Evolutionary conservation across 2,797 vertebrate species (phyloP), one percentile per base, ranked within the genome.

Genomic region (Mionectes olivaceus): DNA sequence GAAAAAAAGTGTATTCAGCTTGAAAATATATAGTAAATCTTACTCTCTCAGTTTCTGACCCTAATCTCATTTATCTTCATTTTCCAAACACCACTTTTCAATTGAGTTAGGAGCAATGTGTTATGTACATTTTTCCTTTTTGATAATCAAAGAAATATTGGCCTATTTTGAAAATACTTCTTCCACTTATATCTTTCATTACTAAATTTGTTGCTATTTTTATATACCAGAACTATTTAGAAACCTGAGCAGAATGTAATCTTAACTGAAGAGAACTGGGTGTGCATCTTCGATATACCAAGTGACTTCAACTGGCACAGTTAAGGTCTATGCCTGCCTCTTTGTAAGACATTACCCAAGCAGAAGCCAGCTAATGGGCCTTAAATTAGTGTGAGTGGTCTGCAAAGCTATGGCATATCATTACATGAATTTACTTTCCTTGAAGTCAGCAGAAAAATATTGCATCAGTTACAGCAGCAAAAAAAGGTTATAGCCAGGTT

Each of bases 281-380:
- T 37, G 22, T 60, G 67, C 24, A 52, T 77, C 30, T 5, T 13
- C 28, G 67, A 15, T 8, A 19, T 18, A 57, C 5, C 23, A 46
- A 30, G 5, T 88, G 46, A 76, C 41, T 81, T 87, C 1, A 11
- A 4, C 27, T 87, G 68, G 5, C 50, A 35, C 68, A 90, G 25
- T 79, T 78, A 49, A 83, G 10, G 69, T 94, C 52, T 82, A 37
- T 2, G 5, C 22, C 65, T 83, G 46, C 60, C 64, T 82, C 75
- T 89, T 83, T 57, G 23, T 55, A 74, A 64, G 11, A 75, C 14
- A 46, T 52, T 74, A 93, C 75, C 56, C 50, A 91, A 55, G 57
- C 22, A 93, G 27, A 91, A 93, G 57, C 60, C 79, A 86, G 46
- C 53, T 94, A 95, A 89, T 80, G 79, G 82, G 55, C 90, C 73